phyloP scores from a whole-genome alignment of 1,140 invertebrate species.

The Samia ricini region DNA sequence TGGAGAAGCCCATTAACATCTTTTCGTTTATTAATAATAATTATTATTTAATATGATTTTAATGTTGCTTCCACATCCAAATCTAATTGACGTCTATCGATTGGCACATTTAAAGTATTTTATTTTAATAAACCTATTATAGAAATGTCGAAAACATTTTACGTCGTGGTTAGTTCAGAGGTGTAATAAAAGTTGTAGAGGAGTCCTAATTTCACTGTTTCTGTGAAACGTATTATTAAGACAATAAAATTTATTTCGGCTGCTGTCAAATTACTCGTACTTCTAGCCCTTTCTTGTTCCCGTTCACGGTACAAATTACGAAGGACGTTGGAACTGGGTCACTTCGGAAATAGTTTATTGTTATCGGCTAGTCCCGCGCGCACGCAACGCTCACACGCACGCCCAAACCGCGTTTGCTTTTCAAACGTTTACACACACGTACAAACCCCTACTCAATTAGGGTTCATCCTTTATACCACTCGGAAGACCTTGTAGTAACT shows the following conservation, averaged over 20 bases:
- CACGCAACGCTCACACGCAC: constrained; percentile 60
- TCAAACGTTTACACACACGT: constrained; percentile 45
- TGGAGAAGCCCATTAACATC: constrained; percentile 41
- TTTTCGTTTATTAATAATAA: constrained; percentile 37
- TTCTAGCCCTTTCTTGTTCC: constrained; percentile 73
- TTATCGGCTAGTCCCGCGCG: constrained; percentile 74
- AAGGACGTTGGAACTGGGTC: constrained; percentile 75
- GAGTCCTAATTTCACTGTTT: constrained; percentile 10
- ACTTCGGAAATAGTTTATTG: constrained; percentile 78
- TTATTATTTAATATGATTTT: constrained; percentile 64
- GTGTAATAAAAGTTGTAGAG: constrained; percentile 32
- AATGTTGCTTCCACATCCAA: constrained; percentile 44
- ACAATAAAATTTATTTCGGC: constrained; percentile 55
- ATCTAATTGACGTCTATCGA: constrained; percentile 45
- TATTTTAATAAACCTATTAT: constrained; percentile 29
- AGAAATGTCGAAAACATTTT: neutral
- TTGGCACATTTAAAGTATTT: constrained; percentile 64
- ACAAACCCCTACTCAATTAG: constrained; percentile 51
- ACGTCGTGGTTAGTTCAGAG: too few species aligned
- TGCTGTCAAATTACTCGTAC: constrained; percentile 51
- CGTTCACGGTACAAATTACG: constrained; percentile 71
- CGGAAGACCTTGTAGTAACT: constrained; percentile 50
- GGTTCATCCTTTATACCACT: constrained; percentile 59
- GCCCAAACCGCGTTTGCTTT: constrained; percentile 30
- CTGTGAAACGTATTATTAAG: neutral